phyloP scores from a whole-genome alignment of 2,113 vertebrate species.

The Aix galericulata region DNA sequence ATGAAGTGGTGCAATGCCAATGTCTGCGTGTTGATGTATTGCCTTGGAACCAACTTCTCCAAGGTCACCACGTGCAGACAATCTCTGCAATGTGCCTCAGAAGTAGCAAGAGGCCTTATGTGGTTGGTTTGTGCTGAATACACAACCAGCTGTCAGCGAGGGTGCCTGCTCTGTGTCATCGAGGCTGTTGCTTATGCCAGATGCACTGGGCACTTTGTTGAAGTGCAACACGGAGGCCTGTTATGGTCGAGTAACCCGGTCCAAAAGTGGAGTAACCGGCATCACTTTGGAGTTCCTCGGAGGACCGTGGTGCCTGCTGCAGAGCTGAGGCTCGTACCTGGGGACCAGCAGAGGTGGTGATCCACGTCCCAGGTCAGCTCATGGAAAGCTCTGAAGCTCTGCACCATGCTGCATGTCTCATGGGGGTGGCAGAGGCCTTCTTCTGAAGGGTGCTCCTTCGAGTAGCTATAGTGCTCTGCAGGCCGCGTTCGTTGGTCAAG shows the following conservation, averaged over 20 bases:
- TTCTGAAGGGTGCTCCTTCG: not conserved
- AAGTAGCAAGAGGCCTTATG: fast-evolving
- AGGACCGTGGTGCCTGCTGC: not conserved
- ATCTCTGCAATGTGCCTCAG: not conserved
- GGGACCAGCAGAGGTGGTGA: not conserved
- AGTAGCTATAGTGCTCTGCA: not conserved
- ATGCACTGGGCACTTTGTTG: not conserved
- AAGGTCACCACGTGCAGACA: not conserved
- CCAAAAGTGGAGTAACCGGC: not conserved
- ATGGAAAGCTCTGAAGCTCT: not conserved
- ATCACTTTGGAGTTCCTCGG: not conserved
- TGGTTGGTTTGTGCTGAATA: not conserved
- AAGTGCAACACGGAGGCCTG: not conserved
- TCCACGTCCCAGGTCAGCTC: not conserved
- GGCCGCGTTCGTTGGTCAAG: fast-evolving
- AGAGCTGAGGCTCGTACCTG: not conserved
- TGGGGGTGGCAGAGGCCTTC: not conserved
- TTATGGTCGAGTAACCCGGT: not conserved
- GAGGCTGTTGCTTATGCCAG: not conserved
- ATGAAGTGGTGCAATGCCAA: not conserved
- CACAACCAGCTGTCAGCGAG: not conserved
- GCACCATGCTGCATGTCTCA: not conserved
- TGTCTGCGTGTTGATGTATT: not conserved
- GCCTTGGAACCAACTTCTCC: not conserved
- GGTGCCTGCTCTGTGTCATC: not conserved